Percentiles rank a stretch among this genome's conserved stretches.
Evolutionary conservation across 2,888 invertebrate genomes (phyloP).

Genomic region (Trichacis sp.): DNA sequence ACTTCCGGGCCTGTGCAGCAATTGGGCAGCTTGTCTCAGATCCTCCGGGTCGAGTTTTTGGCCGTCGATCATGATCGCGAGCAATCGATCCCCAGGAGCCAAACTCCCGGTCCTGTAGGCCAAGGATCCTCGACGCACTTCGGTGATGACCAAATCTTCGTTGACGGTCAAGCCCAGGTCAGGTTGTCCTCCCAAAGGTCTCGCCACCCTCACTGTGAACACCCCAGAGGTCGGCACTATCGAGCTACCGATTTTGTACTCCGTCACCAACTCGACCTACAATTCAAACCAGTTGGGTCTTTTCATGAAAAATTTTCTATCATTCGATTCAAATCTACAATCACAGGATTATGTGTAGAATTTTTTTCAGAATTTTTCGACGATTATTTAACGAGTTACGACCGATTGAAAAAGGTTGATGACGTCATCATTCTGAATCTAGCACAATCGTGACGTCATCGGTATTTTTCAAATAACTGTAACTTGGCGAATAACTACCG

Average conservation of each 20-base stretch:
- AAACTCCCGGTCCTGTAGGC: slow-evolving; percentile 92
- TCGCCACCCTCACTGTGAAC: slow-evolving; percentile 89
- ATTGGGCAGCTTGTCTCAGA: slow-evolving; percentile 66
- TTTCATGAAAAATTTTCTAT: too few relatives aligned
- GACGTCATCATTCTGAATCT: too few relatives aligned
- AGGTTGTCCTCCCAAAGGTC: slow-evolving; percentile 74
- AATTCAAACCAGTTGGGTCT: too few relatives aligned
- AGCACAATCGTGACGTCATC: too few relatives aligned
- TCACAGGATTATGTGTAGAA: too few relatives aligned
- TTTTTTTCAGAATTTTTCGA: too few relatives aligned
- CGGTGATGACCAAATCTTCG: slow-evolving; percentile 87
- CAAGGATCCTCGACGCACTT: slow-evolving; percentile 89
- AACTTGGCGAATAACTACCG: too few relatives aligned
- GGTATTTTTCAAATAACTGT: too few relatives aligned
- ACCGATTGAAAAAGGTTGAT: too few relatives aligned
- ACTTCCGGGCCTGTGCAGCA: slow-evolving; percentile 64
- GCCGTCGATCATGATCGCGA: slow-evolving; percentile 82
- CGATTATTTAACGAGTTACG: too few relatives aligned
- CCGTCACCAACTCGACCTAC: slow-evolving; percentile 83
- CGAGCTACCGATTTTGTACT: slow-evolving; percentile 92
- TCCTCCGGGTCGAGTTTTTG: slow-evolving; percentile 72
- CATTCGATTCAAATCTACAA: too few relatives aligned
- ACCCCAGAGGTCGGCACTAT: slow-evolving; percentile 92
- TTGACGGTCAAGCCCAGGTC: slow-evolving; percentile 93
- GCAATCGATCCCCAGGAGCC: slow-evolving; percentile 85